Evolutionary conservation across 2,888 invertebrate genomes (phyloP).

Genomic region (Nemotelus pantherinus): DNA sequence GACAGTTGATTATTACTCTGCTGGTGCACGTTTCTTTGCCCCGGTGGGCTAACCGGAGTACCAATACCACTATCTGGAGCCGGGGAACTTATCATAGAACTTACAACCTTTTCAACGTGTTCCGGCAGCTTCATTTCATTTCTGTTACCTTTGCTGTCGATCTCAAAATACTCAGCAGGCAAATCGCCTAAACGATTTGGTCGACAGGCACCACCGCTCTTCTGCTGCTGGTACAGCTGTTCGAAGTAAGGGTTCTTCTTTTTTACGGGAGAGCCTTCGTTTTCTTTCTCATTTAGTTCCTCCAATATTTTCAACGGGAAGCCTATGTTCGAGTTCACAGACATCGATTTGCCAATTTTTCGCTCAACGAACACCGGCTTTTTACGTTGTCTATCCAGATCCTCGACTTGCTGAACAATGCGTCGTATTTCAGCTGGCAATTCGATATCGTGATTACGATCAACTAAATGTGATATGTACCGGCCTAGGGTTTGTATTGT

Average conservation of each 20-base stretch:
- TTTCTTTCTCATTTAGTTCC: constrained; percentile 65
- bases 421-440: constrained; percentile 79
- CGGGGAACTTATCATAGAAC: constrained; percentile 59
- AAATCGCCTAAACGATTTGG: constrained; percentile 52
- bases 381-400: constrained; percentile 64
- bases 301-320: constrained; percentile 64
- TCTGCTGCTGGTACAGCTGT: constrained; percentile 75
- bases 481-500: constrained; percentile 77
- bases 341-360: constrained; percentile 65
- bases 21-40: constrained; percentile 54
- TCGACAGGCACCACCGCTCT: constrained; percentile 67
- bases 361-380: constrained; percentile 63
- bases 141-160: constrained; percentile 29
- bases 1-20: constrained; percentile 32
- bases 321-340: constrained; percentile 64
- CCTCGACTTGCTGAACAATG: constrained; percentile 73
- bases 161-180: constrained; percentile 26
- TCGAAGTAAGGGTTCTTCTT: constrained; percentile 72
- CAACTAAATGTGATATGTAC: constrained; percentile 76
- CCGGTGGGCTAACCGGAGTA: constrained; percentile 71
- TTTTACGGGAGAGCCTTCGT: constrained; percentile 63
- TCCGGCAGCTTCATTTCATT: constrained; percentile 49
- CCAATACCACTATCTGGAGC: constrained; percentile 73
- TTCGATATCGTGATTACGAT: constrained; percentile 73
- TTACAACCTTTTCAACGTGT: constrained; percentile 46